A percentile compares a stretch with the other conserved stretches of the same genome.
Conservation (phyloP, 2,797 vertebrate species). For the Chelidonichthys spinosus region DNA sequence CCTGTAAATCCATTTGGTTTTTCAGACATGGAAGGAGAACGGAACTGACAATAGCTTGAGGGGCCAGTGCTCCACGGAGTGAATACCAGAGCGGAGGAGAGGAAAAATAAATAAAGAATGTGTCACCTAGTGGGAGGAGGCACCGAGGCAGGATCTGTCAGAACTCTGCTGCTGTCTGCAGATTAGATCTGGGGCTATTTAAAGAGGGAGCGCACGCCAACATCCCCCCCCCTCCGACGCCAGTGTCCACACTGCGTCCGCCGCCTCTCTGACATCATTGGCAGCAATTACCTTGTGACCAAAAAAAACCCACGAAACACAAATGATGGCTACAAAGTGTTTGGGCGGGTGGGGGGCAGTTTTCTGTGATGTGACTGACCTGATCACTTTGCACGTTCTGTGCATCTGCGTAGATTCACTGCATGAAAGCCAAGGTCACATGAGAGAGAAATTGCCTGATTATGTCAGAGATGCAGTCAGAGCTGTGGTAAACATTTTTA, state of each 20-base stretch:
- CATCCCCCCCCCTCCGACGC: conserved; percentile 49
- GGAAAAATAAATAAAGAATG: conserved; percentile 83
- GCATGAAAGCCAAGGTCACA: conserved; percentile 68
- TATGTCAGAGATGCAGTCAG: conserved; percentile 57
- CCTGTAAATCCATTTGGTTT: conserved; percentile 84
- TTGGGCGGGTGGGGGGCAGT: conserved; percentile 9
- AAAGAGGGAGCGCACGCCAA: conserved; percentile 73
- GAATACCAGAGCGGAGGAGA: conserved; percentile 81
- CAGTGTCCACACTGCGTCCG: conserved; percentile 63
- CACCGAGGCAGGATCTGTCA: conserved; percentile 83
- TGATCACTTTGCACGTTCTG: conserved; percentile 36
- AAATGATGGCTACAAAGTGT: conserved; percentile 43
- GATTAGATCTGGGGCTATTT: conserved; percentile 86
- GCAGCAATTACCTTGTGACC: conserved; percentile 62
- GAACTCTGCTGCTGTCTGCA: conserved; percentile 85
- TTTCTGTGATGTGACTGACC: conserved; percentile 47
- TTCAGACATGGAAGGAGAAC: conserved; percentile 84
- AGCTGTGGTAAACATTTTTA: conserved; percentile 29
- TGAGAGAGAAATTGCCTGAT: conserved; percentile 44
- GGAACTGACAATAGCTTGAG: conserved; percentile 86
- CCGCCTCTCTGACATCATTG: conserved; percentile 66
- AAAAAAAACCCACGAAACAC: conserved; percentile 37
- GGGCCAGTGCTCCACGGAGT: conserved; percentile 80
- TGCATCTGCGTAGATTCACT: conserved; percentile 35
- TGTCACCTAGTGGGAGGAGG: conserved; percentile 84